Evolutionary conservation across 2,888 invertebrate species (phyloP).

Genomic region (Hecatera dysodea): DNA sequence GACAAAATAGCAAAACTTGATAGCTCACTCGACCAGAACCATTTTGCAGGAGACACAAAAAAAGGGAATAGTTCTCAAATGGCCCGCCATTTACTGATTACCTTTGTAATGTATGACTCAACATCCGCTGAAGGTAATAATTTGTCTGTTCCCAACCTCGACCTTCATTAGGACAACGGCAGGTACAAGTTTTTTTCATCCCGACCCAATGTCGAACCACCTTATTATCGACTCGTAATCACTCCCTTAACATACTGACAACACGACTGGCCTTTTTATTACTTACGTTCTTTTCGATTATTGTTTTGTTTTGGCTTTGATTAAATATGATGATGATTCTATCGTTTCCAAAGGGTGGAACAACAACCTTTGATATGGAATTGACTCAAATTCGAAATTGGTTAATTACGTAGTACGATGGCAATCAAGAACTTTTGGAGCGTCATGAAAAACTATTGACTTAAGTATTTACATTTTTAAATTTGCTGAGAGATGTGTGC

Average conservation of each 20-base stretch:
- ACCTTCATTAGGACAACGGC: constrained; percentile 84
- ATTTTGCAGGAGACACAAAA: constrained; percentile 53
- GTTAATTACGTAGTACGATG: not conserved
- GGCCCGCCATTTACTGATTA: constrained; percentile 64
- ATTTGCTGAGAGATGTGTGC: not conserved
- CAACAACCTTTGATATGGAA: not conserved
- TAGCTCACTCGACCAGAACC: constrained; percentile 23
- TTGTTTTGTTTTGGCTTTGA: constrained; percentile 65
- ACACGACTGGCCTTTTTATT: constrained; percentile 79
- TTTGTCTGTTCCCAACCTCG: constrained; percentile 73
- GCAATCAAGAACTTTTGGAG: constrained; percentile 1
- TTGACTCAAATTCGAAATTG: not conserved
- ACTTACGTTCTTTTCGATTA: constrained; percentile 62
- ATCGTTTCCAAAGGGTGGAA: constrained; percentile 21
- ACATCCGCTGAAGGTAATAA: constrained; percentile 74
- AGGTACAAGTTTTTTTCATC: constrained; percentile 86
- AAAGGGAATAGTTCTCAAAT: constrained; percentile 55
- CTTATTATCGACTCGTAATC: constrained; percentile 80
- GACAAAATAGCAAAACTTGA: constrained; percentile 19
- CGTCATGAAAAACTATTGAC: not conserved
- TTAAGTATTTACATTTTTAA: not conserved
- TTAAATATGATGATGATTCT: constrained; percentile 64
- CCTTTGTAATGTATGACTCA: constrained; percentile 70
- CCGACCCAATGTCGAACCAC: constrained; percentile 72
- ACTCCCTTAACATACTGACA: constrained; percentile 71